Base-by-base conservation (phyloP, 2,888 invertebrate genomes). In the Serrognathus titanus region DNA sequence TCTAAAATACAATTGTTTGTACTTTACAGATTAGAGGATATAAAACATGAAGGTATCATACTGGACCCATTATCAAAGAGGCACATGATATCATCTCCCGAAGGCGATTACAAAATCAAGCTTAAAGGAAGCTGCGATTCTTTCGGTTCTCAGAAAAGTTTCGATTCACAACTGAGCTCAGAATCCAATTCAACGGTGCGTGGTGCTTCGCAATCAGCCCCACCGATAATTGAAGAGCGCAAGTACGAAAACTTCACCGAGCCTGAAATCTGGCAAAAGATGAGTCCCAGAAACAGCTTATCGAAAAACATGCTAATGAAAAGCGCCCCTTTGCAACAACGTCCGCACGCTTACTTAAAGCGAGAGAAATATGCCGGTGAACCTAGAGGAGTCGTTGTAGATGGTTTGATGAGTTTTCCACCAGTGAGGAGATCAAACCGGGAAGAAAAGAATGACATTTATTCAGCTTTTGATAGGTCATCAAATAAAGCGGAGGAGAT, bases 101-200 rank as follows among this genome's bases (percentile, higher is more conserved):
- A 68, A 72, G 67, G 65, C 72, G 65, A 68, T 71, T 55, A 71
- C 79, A 55, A 65, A 1, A 71, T 75, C 2, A 78, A 79, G 51
- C 73, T 81, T 36, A 83, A 83, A 68, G 81, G 81, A 35, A 83
- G 83, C 59, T 76, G 80, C 43, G 83, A 83, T 63, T 82, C 82
- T 39, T 70, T 83, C 46, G 78, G 79, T 6, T 82, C 82, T 12
- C 81, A 80, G 61, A 71, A 77, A 2, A 80, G 80, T 63, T 76
- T 77, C 38, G 81, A 81, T 51, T 76, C 75, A 39, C 81, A 80
- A 61, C 74, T 78, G 3, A 80, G 80, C 63, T 75, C 79, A 5
- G 81, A 81, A 59, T 74, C 73, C 3, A 73, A 72, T 57, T 72
- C 74, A 0, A 75, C 75, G 53, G 63, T 68, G 38, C 72, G 72